Evolutionary conservation across 2,113 vertebrate species (phyloP).

Genomic region (Conger conger): DNA sequence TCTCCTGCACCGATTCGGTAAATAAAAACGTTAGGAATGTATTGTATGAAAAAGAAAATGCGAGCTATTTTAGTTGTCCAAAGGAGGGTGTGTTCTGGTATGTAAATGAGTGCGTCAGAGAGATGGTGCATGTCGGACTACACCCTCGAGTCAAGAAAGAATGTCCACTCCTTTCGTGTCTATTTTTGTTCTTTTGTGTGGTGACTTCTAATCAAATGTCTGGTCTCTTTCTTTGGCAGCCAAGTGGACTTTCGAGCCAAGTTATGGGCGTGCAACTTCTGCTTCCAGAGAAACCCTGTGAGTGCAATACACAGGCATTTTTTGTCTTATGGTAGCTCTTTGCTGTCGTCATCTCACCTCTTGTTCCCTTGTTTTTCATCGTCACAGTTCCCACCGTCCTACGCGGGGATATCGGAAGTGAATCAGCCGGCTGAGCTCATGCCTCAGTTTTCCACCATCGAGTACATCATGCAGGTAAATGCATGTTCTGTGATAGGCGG

Average conservation of each 20-base stretch:
- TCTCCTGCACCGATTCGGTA: too few species aligned
- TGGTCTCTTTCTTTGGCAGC: conserved; percentile 63
- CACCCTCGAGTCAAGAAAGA: not conserved
- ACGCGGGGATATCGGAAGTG: conserved; percentile 90
- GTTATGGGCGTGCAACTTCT: conserved; percentile 98
- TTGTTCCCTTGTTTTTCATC: conserved; percentile 38
- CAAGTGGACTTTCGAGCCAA: conserved; percentile 96
- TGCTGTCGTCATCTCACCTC: not conserved
- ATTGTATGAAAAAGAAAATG: too few species aligned
- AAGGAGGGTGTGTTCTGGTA: too few species aligned
- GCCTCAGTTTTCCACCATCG: conserved; percentile 97
- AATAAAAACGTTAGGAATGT: too few species aligned
- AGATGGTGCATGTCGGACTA: not conserved
- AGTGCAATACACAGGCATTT: conserved; percentile 37
- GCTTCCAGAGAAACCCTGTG: conserved; percentile 96
- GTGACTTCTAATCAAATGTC: not conserved
- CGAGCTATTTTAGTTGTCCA: too few species aligned
- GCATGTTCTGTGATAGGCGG: not conserved
- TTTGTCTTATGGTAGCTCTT: conserved; percentile 18
- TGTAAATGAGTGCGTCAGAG: too few species aligned
- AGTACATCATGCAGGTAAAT: conserved; percentile 94
- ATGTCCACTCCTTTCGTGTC: not conserved
- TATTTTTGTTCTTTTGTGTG: not conserved
- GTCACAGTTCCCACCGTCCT: conserved; percentile 90
- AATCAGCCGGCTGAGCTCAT: conserved; percentile 96